Conservation (phyloP, 2,888 invertebrate genomes). For the Schrankia costaestrigalis region DNA sequence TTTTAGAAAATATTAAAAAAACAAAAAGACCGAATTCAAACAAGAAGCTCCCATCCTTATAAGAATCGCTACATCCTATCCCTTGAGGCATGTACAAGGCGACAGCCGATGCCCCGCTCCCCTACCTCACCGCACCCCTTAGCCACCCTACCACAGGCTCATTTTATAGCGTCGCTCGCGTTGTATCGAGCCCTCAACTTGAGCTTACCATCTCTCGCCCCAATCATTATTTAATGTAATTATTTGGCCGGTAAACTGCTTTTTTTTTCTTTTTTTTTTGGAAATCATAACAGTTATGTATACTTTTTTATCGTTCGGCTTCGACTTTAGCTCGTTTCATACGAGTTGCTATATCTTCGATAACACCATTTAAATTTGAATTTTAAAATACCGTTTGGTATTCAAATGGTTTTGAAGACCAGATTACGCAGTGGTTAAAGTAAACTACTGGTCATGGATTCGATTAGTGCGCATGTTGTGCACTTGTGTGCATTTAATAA, state of each 20-base stretch:
- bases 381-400: constrained; percentile 13
- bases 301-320: constrained; percentile 50
- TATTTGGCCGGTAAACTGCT: constrained; percentile 65
- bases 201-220: constrained; percentile 67
- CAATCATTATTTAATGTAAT: constrained; percentile 76
- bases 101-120: constrained; percentile 32
- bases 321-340: constrained; percentile 38
- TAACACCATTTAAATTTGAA: constrained; percentile 13
- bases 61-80: constrained; percentile 37
- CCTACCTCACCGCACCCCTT: constrained; percentile 24
- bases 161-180: constrained; percentile 63
- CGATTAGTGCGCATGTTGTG: too few relatives aligned
- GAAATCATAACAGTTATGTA: constrained; percentile 62
- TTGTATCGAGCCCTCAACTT: constrained; percentile 67
- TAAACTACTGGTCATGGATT: too few relatives aligned
- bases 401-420: constrained; percentile 1
- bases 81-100: constrained; percentile 24
- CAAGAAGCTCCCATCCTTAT: too few relatives aligned
- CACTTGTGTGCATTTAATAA: too few relatives aligned
- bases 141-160: constrained; percentile 51
- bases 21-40: not conserved
- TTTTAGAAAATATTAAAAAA: too few relatives aligned
- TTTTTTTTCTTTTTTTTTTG: constrained; percentile 64
- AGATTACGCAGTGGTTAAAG: too few relatives aligned
- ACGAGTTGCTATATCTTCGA: constrained; percentile 27